Conservation (phyloP, 2,797 vertebrate species). For the Thamnophis elegans region DNA sequence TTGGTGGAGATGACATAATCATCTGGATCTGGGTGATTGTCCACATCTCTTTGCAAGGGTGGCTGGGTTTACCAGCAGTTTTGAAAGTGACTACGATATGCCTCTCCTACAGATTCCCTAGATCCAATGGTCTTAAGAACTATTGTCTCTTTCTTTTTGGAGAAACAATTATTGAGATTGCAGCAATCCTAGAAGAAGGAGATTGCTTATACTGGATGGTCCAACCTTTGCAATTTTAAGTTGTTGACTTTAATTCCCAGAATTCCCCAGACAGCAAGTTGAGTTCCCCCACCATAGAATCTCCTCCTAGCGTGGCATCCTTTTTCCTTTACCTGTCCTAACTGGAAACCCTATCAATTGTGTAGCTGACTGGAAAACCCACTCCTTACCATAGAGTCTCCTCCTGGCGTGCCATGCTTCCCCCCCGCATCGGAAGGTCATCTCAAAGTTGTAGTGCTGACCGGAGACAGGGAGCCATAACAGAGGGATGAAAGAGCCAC, state of each 20-base stretch:
- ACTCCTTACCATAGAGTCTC: too few relatives aligned
- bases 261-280: neutral
- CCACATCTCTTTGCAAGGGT: neutral
- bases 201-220: neutral
- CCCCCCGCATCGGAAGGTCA: too few relatives aligned
- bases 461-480: too few relatives aligned
- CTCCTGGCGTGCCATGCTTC: too few relatives aligned
- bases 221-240: too few relatives aligned
- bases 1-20: neutral
- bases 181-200: neutral
- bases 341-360: too few relatives aligned
- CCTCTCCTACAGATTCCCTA: neutral
- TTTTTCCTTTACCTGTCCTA: too few relatives aligned
- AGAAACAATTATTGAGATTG: neutral
- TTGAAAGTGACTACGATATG: neutral
- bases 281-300: too few relatives aligned
- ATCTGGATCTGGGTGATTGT: neutral
- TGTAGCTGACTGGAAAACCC: too few relatives aligned
- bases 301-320: too few relatives aligned
- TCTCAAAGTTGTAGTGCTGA: too few relatives aligned
- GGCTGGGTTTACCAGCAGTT: neutral
- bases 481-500: too few relatives aligned
- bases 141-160: neutral
- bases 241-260: neutral
- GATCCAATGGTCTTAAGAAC: neutral